phyloP scores from a whole-genome alignment of 2,113 vertebrate species.

The Ophthalmotilapia sp. region DNA sequence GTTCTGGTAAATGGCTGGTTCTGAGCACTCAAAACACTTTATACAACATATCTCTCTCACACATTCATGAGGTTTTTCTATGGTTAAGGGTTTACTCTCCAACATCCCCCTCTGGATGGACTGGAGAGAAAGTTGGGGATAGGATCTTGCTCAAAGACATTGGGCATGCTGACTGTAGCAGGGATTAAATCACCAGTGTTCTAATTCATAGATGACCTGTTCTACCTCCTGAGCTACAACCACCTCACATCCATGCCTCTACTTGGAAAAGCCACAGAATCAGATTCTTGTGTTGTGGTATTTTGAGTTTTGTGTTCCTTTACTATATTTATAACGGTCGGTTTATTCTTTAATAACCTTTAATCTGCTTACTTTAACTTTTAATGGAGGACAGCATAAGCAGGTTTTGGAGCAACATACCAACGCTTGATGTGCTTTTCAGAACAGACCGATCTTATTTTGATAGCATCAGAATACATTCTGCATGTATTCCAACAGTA shows the following conservation, averaged over 20 bases:
- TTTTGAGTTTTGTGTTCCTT: neutral
- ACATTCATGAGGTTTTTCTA: neutral
- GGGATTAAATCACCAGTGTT: neutral
- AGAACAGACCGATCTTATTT: neutral
- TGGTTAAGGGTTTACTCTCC: neutral
- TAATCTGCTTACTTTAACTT: neutral
- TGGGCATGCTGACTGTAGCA: neutral
- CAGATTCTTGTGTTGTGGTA: neutral
- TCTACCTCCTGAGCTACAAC: neutral
- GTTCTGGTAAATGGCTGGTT: neutral
- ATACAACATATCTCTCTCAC: neutral
- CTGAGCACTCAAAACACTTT: neutral
- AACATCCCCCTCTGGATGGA: neutral
- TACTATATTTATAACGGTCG: neutral
- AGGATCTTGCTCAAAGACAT: neutral
- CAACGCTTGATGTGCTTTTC: neutral
- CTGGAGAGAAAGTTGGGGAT: neutral
- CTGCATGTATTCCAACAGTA: neutral
- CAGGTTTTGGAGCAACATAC: neutral
- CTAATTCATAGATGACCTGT: fast-evolving
- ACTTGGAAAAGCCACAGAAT: neutral
- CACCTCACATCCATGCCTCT: neutral
- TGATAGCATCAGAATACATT: neutral
- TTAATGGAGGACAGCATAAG: neutral
- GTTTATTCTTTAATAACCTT: neutral